Evolutionary conservation across 1,140 invertebrate genomes (phyloP).

Genomic region (Condylostylus longicornis): DNA sequence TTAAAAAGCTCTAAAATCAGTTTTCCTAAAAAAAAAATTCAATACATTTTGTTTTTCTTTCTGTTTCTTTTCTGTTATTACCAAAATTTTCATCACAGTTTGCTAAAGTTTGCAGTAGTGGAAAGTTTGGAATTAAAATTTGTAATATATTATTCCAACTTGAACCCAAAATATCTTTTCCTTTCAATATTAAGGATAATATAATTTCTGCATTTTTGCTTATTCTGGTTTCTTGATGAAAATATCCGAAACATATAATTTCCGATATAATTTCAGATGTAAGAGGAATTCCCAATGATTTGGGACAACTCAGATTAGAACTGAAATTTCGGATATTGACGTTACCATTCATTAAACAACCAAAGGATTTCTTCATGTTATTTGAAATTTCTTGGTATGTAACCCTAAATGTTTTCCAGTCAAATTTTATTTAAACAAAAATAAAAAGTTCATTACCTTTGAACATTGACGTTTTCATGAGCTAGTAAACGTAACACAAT

Average conservation of each 20-base stretch:
- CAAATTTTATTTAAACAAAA: too few species aligned
- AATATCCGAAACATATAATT: conserved; percentile 11
- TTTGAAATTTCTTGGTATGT: conserved; percentile 9
- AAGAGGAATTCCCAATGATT: conserved; percentile 20
- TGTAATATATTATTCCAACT: conserved; percentile 9
- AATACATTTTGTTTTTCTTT: too few species aligned
- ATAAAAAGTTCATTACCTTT: background rate
- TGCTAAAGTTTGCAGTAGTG: conserved; percentile 12
- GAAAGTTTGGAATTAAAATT: conserved; percentile 13
- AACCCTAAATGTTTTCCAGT: too few species aligned
- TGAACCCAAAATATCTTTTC: conserved; percentile 3
- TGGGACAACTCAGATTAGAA: conserved; percentile 8
- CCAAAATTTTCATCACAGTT: conserved; percentile 7
- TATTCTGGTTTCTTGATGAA: background rate
- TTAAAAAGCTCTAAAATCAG: conserved; percentile 9
- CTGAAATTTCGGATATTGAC: conserved; percentile 13
- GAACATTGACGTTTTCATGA: conserved; percentile 8
- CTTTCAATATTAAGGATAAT: conserved; percentile 10
- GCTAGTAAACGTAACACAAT: conserved; percentile 13
- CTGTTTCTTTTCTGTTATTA: too few species aligned
- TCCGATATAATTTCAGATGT: conserved; percentile 12
- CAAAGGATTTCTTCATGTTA: conserved; percentile 14
- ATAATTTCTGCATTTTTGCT: conserved; percentile 6
- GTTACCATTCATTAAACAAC: conserved; percentile 14
- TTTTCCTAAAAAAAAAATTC: background rate